These are phyloP conservation scores for Ganaspis brasiliensis DNA, from an alignment of 2,888 invertebrate species.

Conservation along the genomic window DNA sequence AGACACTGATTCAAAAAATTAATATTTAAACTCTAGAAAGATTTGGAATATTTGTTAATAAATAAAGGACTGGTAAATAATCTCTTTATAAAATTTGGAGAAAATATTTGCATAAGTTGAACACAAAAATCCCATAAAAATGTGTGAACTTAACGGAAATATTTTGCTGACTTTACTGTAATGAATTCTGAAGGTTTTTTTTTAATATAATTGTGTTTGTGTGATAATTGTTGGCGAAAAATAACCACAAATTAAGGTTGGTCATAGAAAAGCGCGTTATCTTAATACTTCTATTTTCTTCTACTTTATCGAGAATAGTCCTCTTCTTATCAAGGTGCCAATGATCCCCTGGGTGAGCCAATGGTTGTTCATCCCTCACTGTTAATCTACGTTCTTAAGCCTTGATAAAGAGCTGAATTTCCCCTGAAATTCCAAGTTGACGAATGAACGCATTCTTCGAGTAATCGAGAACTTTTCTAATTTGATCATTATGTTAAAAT, in stretches of 20 bases:
- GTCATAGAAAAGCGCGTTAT: conserved; percentile 47
- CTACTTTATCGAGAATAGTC: conserved; percentile 63
- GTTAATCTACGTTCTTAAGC: conserved; percentile 73
- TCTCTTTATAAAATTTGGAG: too few relatives aligned
- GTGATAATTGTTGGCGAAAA: not conserved
- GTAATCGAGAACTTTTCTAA: conserved; percentile 9
- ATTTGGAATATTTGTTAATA: too few relatives aligned
- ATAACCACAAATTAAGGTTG: not conserved
- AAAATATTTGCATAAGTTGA: too few relatives aligned
- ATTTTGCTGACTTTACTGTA: too few relatives aligned
- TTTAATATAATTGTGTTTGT: too few relatives aligned
- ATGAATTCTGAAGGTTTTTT: too few relatives aligned
- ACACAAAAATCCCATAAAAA: too few relatives aligned
- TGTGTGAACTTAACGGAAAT: too few relatives aligned
- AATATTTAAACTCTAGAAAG: too few relatives aligned
- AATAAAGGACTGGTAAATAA: too few relatives aligned
- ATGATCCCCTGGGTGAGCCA: conserved; percentile 73
- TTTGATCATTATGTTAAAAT: not conserved
- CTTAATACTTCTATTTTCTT: conserved; percentile 48
- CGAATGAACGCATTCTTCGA: conserved; percentile 38
- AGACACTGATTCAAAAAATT: too few relatives aligned
- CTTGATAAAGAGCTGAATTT: conserved; percentile 59
- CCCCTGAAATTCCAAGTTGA: conserved; percentile 43
- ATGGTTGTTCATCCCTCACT: conserved; percentile 75
- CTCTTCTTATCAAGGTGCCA: conserved; percentile 72